These are phyloP conservation scores for Hippocampus kuda DNA, from an alignment of 2,797 vertebrate species.

Conservation along the genomic window DNA sequence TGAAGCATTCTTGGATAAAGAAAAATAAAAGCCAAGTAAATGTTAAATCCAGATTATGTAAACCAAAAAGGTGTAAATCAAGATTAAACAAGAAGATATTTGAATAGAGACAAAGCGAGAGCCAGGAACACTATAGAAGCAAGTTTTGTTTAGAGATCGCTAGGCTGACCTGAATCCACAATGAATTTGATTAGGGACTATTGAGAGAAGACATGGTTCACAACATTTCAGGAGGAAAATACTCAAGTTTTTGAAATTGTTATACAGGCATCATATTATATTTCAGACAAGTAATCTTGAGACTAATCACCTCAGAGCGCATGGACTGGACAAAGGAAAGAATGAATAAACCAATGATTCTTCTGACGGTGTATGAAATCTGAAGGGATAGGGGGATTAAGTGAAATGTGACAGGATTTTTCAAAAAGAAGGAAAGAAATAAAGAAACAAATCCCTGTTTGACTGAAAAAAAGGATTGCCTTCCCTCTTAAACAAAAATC, in stretches of 20 bases:
- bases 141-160: not conserved
- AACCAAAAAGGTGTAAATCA: not conserved
- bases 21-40: not conserved
- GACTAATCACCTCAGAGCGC: not conserved
- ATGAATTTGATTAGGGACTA: not conserved
- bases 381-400: not conserved
- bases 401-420: not conserved
- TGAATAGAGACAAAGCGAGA: not conserved
- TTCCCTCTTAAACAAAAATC: not conserved
- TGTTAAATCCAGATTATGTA: constrained; percentile 3
- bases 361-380: constrained; percentile 1
- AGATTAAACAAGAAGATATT: not conserved
- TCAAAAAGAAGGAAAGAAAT: not conserved
- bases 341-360: not conserved
- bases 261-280: not conserved
- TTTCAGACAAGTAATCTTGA: not conserved
- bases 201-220: not conserved
- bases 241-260: not conserved
- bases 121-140: not conserved
- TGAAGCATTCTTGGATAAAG: not conserved
- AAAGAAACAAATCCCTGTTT: not conserved
- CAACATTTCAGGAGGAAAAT: not conserved
- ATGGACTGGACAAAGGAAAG: not conserved
- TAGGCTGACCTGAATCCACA: not conserved
- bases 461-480: not conserved